Conservation (phyloP, 2,888 invertebrate species). For the Ypsolopha sequella region DNA sequence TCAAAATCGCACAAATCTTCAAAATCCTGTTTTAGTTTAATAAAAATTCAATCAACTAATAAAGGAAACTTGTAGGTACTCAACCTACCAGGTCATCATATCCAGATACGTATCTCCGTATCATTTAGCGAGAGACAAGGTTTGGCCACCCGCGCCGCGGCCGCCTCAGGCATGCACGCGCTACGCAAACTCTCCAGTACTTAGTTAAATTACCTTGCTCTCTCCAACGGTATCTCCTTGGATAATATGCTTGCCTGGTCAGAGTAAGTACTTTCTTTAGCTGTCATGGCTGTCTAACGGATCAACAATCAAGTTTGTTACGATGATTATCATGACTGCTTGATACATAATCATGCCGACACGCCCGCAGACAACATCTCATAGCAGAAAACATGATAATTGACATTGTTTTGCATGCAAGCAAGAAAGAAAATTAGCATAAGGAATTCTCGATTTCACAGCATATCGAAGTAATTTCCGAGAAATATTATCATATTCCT, state of each 20-base stretch:
- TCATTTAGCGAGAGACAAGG: slow-evolving; percentile 1
- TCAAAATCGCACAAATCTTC: too few species aligned
- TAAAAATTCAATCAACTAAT: too few species aligned
- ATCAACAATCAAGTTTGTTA: too few species aligned
- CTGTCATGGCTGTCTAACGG: too few species aligned
- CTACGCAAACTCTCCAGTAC: slow-evolving; percentile 23
- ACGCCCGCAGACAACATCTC: too few species aligned
- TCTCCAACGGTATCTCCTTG: slow-evolving; percentile 35
- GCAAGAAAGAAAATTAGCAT: background rate
- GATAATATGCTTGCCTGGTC: slow-evolving; percentile 27
- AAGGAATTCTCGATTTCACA: background rate
- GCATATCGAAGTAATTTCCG: background rate
- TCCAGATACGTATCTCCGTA: slow-evolving; percentile 1
- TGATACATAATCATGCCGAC: too few species aligned
- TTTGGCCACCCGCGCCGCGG: slow-evolving; percentile 46
- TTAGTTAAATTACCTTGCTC: slow-evolving; percentile 18
- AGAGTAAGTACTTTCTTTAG: background rate
- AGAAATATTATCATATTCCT: background rate
- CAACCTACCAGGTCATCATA: slow-evolving; percentile 3
- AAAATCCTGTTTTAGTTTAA: too few species aligned
- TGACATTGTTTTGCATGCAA: background rate
- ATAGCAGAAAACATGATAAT: too few species aligned
- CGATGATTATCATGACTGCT: too few species aligned
- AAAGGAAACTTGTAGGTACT: too few species aligned
- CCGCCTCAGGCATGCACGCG: slow-evolving; percentile 55